These are phyloP conservation scores for Acrossocheilus wenchowensis DNA, from an alignment of 2,797 vertebrate species.

Conservation along the genomic window DNA sequence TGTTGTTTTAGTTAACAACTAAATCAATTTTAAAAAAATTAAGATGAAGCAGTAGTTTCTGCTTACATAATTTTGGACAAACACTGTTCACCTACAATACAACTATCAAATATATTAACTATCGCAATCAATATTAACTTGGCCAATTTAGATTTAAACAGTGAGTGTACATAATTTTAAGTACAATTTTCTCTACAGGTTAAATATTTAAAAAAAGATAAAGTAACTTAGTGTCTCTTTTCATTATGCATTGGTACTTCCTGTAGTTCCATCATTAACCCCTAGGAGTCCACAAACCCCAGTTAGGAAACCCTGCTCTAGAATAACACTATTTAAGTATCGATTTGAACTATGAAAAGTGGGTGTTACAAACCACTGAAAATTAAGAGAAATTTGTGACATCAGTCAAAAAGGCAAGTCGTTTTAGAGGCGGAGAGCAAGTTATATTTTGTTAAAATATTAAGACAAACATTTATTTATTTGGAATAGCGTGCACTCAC, in stretches of 20 bases:
- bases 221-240: too few relatives aligned
- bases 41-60: background rate
- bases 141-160: background rate
- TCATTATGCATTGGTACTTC: background rate
- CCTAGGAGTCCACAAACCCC: background rate
- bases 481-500: conserved; percentile 4
- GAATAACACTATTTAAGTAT: background rate
- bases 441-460: background rate
- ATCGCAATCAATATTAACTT: background rate
- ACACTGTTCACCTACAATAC: background rate
- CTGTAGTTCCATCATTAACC: background rate
- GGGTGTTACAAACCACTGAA: background rate
- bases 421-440: background rate
- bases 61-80: background rate
- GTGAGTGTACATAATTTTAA: background rate
- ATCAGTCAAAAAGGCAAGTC: background rate
- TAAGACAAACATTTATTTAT: background rate
- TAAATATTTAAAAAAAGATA: background rate
- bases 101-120: background rate
- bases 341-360: background rate
- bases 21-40: background rate
- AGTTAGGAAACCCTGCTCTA: conserved; percentile 8
- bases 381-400: background rate
- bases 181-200: background rate
- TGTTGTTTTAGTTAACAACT: background rate